Evolutionary conservation across 2,888 invertebrate genomes (phyloP).

Genomic region (Andrena trimmerana): DNA sequence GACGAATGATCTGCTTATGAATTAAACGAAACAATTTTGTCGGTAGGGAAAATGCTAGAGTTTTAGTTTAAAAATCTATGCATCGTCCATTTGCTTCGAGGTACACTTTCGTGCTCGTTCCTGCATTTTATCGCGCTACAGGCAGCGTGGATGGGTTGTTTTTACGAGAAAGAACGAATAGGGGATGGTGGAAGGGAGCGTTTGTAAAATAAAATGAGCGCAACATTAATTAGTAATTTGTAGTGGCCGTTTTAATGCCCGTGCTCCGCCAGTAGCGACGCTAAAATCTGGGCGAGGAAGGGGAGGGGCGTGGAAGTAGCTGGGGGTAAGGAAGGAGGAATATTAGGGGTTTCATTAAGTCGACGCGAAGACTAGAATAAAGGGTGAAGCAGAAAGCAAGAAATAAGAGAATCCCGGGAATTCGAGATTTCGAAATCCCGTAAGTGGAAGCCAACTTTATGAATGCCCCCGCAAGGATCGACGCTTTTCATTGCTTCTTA

Average conservation of each 20-base stretch:
- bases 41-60: not conserved
- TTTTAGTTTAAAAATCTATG: not conserved
- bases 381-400: slow-evolving; percentile 45
- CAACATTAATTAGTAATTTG: slow-evolving; percentile 67
- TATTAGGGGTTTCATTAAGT: slow-evolving; percentile 68
- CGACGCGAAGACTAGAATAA: slow-evolving; percentile 45
- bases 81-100: not conserved
- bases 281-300: slow-evolving; percentile 37
- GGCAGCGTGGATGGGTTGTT: not conserved
- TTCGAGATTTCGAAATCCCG: slow-evolving; percentile 61
- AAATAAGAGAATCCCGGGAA: slow-evolving; percentile 59
- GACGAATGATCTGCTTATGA: slow-evolving; percentile 7
- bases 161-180: slow-evolving; percentile 31
- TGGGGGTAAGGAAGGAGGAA: not conserved
- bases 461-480: slow-evolving; percentile 44
- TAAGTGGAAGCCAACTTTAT: slow-evolving; percentile 63
- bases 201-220: slow-evolving; percentile 53
- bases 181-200: not conserved
- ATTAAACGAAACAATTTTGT: slow-evolving; percentile 4
- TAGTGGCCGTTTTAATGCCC: slow-evolving; percentile 58
- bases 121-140: not conserved
- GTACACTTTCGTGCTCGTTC: not conserved
- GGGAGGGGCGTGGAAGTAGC: not conserved
- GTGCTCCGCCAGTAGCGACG: slow-evolving; percentile 17
- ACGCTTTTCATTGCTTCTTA: slow-evolving; percentile 42